These are phyloP conservation scores for Porites lutea DNA, from an alignment of 64 coral and sea anemone genomes.

Conservation along the genomic window DNA sequence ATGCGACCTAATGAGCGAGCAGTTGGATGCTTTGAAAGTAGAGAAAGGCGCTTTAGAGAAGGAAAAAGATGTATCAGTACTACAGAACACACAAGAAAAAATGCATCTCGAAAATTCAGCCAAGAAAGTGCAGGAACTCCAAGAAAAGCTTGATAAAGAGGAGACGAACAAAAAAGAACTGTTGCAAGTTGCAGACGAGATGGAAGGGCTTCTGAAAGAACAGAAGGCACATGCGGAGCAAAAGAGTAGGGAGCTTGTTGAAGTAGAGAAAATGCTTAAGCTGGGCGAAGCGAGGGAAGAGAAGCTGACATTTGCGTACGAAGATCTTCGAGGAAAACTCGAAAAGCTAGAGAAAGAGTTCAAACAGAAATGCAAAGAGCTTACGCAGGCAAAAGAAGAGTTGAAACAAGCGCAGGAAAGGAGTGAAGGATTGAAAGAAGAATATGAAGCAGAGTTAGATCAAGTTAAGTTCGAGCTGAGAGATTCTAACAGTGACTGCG, in stretches of 20 bases:
- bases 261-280: slow-evolving; percentile 27
- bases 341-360: background rate
- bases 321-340: slow-evolving; percentile 25
- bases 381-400: slow-evolving; percentile 3
- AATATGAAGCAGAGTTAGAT: slow-evolving; percentile 44
- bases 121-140: slow-evolving; percentile 16
- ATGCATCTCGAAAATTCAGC: slow-evolving; percentile 17
- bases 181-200: background rate
- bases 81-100: slow-evolving; percentile 30
- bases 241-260: slow-evolving; percentile 23
- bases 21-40: slow-evolving; percentile 20
- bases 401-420: slow-evolving; percentile 22
- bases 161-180: background rate
- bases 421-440: slow-evolving; percentile 14
- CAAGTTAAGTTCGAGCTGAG: slow-evolving; percentile 1
- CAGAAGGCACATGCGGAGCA: background rate
- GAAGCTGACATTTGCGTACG: slow-evolving; percentile 28
- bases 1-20: slow-evolving; percentile 50
- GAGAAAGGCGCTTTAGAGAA: slow-evolving; percentile 26
- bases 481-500: slow-evolving; percentile 29
- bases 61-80: slow-evolving; percentile 45
- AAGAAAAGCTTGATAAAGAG: slow-evolving; percentile 15
- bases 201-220: slow-evolving; percentile 2
- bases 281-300: slow-evolving; percentile 8
- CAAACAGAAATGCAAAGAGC: slow-evolving; percentile 36